Percentiles rank a stretch among this genome's conserved stretches.
phyloP scores from a whole-genome alignment of 2,888 invertebrate genomes.

The Diaprepes abbreviatus region DNA sequence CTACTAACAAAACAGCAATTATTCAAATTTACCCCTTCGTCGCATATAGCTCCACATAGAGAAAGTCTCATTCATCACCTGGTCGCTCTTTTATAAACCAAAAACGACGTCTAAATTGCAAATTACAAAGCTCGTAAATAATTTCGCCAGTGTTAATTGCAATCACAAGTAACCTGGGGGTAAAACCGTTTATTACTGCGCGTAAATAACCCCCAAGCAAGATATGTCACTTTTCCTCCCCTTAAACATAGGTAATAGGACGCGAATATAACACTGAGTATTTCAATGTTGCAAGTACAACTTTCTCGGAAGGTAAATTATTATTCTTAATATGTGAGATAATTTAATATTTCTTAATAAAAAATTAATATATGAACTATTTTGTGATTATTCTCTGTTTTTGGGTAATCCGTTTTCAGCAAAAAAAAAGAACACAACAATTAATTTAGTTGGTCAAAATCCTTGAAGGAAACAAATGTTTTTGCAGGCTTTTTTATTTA shows the following conservation, averaged over 20 bases:
- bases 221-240: conserved; percentile 49
- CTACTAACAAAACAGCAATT: conserved; percentile 23
- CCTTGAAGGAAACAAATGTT: too few relatives aligned
- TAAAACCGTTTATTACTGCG: conserved; percentile 49
- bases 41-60: conserved; percentile 13
- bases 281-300: conserved; percentile 5
- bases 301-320: too few relatives aligned
- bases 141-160: conserved; percentile 52
- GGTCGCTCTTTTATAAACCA: conserved; percentile 61
- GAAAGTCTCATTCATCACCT: conserved; percentile 50
- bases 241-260: conserved; percentile 15
- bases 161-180: conserved; percentile 51
- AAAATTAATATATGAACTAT: too few relatives aligned
- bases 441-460: too few relatives aligned
- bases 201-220: conserved; percentile 49
- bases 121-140: conserved; percentile 52
- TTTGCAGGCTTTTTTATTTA: too few relatives aligned
- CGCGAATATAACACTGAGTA: neutral
- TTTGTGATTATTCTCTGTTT: too few relatives aligned
- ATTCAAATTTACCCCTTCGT: conserved; percentile 43
- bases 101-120: conserved; percentile 56
- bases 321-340: too few relatives aligned
- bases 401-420: too few relatives aligned
- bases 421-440: too few relatives aligned
- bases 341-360: too few relatives aligned